These are phyloP conservation scores for Pyralis farinalis DNA, from an alignment of 2,888 invertebrate genomes.

Conservation along the genomic window DNA sequence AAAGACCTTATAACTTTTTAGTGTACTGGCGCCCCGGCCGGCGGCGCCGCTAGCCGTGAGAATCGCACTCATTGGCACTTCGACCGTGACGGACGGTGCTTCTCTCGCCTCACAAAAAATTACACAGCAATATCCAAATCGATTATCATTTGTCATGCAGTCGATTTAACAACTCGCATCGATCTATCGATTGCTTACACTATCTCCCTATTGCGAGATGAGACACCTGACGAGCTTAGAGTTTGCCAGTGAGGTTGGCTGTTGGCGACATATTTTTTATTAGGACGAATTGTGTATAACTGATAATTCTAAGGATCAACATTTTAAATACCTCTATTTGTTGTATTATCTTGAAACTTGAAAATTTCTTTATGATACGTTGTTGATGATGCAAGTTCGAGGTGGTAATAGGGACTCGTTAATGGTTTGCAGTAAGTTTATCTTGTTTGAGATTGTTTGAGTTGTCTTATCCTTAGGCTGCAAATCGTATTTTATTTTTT, in stretches of 20 bases:
- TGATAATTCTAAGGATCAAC: too few relatives aligned
- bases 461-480: too few relatives aligned
- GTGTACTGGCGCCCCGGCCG: constrained; percentile 36
- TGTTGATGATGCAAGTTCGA: too few relatives aligned
- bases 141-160: constrained; percentile 61
- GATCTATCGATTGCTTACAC: constrained; percentile 14
- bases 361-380: too few relatives aligned
- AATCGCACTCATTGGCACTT: constrained; percentile 47
- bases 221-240: neutral
- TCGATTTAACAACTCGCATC: constrained; percentile 42
- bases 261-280: too few relatives aligned
- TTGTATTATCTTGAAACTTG: too few relatives aligned
- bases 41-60: constrained; percentile 34
- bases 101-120: constrained; percentile 43
- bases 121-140: constrained; percentile 64
- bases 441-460: too few relatives aligned
- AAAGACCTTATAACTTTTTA: constrained; percentile 3
- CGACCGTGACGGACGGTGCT: constrained; percentile 53
- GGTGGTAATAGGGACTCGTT: too few relatives aligned
- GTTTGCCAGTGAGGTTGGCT: neutral
- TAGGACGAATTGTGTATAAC: too few relatives aligned
- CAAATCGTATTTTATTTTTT: too few relatives aligned
- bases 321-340: too few relatives aligned
- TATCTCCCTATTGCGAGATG: neutral
- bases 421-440: too few relatives aligned